phyloP scores from a whole-genome alignment of 2,113 vertebrate species.

The Malurus cyaneus region DNA sequence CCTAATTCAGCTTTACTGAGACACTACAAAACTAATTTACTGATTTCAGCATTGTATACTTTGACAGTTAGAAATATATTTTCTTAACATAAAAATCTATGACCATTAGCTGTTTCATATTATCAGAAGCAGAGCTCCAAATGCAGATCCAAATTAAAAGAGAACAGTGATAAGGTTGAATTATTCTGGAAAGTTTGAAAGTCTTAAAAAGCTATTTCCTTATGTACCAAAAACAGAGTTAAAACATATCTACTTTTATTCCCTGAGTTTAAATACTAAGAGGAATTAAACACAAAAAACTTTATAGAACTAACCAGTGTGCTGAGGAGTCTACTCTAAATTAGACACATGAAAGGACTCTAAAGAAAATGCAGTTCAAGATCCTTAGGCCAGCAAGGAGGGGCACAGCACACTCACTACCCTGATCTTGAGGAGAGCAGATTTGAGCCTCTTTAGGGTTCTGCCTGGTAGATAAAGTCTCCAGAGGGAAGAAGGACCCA shows the following conservation, averaged over 20 bases:
- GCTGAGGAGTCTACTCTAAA: background rate
- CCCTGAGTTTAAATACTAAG: background rate
- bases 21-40: background rate
- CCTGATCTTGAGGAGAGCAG: background rate
- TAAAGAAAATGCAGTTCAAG: background rate
- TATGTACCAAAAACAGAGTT: background rate
- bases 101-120: background rate
- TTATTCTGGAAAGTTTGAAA: background rate
- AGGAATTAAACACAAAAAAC: background rate
- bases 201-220: background rate
- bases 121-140: background rate
- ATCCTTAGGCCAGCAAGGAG: background rate
- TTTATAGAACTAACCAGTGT: background rate
- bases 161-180: background rate
- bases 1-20: background rate
- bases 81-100: background rate
- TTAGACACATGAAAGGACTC: background rate
- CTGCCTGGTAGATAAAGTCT: background rate
- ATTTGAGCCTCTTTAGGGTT: background rate
- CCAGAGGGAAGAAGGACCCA: background rate
- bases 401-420: background rate
- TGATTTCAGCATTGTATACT: background rate
- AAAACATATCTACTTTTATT: background rate
- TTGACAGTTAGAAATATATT: background rate
- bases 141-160: background rate